Percentiles rank a stretch among this genome's conserved stretches.
These are phyloP conservation scores for Podarcis muralis DNA, from an alignment of 2,113 vertebrate species.

Conservation along the genomic window DNA sequence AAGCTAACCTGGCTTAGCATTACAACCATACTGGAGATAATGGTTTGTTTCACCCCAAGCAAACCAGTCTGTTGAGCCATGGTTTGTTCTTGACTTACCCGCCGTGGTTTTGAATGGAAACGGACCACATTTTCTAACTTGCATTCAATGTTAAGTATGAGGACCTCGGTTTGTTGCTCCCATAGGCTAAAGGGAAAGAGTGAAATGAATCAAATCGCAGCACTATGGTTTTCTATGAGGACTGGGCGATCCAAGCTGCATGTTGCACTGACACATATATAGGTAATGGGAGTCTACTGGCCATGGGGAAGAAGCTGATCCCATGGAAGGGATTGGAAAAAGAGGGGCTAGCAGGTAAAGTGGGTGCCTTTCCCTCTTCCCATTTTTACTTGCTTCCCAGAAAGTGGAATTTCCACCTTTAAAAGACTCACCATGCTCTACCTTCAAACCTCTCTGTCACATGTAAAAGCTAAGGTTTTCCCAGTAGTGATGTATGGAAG, in stretches of 20 bases:
- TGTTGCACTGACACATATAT: too few relatives aligned
- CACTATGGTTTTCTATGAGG: background rate
- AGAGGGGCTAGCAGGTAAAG: background rate
- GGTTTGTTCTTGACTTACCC: background rate
- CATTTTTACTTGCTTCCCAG: background rate
- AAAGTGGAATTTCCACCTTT: background rate
- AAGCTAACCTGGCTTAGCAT: background rate
- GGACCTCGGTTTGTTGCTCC: background rate
- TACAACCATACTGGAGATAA: background rate
- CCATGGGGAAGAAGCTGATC: background rate
- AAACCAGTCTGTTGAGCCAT: background rate
- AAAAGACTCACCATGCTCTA: background rate
- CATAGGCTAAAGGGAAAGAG: background rate
- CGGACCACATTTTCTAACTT: background rate
- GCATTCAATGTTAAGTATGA: background rate
- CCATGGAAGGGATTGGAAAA: background rate
- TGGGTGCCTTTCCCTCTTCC: background rate
- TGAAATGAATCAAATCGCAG: background rate
- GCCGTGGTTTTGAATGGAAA: background rate
- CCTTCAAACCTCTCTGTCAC: background rate
- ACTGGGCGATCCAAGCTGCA: background rate
- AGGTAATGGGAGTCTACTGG: background rate
- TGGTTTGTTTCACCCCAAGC: background rate
- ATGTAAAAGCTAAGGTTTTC: background rate
- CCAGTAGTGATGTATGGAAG: too few relatives aligned